Evolutionary conservation across 2,888 invertebrate species (phyloP).

Genomic region (Rhimphoctona megacephalus): DNA sequence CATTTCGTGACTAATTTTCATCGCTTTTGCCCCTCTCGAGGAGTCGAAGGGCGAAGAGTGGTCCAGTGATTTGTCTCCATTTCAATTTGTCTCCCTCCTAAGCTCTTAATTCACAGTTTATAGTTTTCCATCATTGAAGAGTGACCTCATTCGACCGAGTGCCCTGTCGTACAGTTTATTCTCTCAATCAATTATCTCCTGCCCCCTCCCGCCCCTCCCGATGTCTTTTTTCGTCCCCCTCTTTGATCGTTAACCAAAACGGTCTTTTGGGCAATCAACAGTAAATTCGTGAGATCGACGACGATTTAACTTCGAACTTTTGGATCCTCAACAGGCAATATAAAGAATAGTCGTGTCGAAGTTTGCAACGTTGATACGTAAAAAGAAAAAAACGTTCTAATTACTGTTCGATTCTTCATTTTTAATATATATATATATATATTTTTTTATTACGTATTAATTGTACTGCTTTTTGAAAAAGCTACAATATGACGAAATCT

Average conservation of each 20-base stretch:
- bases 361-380: neutral
- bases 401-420: neutral
- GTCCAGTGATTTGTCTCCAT: constrained; percentile 26
- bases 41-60: neutral
- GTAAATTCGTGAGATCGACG: neutral
- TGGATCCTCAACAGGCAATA: neutral
- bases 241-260: constrained; percentile 3
- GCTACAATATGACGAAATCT: neutral
- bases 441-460: neutral
- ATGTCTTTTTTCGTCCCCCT: neutral
- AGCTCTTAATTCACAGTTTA: constrained; percentile 51
- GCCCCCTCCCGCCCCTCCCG: neutral
- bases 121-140: constrained; percentile 40
- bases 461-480: neutral
- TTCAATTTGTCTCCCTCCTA: constrained; percentile 15
- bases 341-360: neutral
- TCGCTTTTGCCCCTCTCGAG: neutral
- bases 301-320: neutral
- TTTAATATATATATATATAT: too few species aligned
- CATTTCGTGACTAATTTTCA: constrained; percentile 6
- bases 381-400: neutral
- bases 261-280: neutral
- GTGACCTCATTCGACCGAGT: constrained; percentile 38
- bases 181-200: constrained; percentile 58
- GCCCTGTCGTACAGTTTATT: constrained; percentile 29